Evolutionary conservation across 2,113 vertebrate species (phyloP).

Genomic region (Phyllostomus discolor): DNA sequence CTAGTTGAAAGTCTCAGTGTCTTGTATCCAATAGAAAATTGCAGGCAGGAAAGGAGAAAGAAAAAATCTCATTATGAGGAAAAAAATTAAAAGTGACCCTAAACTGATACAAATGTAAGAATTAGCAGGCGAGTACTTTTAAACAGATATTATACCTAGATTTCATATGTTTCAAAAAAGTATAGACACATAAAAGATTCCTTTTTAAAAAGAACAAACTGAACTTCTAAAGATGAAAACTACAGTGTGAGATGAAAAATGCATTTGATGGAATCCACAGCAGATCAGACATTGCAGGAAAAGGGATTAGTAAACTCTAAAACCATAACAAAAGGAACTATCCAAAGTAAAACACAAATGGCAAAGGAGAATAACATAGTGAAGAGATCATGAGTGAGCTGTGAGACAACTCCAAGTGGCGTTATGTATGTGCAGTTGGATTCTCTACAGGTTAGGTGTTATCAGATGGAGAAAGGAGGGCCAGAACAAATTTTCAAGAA

Average conservation of each 20-base stretch:
- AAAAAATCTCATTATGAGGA: not conserved
- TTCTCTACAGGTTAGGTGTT: not conserved
- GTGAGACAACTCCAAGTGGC: not conserved
- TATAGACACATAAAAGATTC: not conserved
- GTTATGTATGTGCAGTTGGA: not conserved
- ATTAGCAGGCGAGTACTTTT: not conserved
- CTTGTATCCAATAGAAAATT: not conserved
- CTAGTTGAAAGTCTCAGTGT: not conserved
- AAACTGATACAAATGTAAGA: not conserved
- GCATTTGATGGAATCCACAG: not conserved
- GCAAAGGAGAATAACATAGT: not conserved
- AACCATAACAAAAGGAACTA: not conserved
- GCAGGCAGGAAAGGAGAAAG: not conserved
- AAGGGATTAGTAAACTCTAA: not conserved
- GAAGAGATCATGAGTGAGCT: not conserved
- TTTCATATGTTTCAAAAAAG: not conserved
- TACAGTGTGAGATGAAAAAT: not conserved
- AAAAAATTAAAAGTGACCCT: not conserved
- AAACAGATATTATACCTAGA: not conserved
- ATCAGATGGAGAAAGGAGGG: not conserved
- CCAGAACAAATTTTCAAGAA: not conserved
- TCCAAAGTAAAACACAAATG: not conserved
- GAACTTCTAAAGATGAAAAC: not conserved
- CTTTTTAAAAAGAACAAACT: not conserved
- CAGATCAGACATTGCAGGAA: not conserved